A percentile compares a stretch with the other conserved stretches of the same genome.
These are phyloP conservation scores for Hirudo medicinalis DNA, from an alignment of 1,140 invertebrate genomes.

Conservation along the genomic window DNA sequence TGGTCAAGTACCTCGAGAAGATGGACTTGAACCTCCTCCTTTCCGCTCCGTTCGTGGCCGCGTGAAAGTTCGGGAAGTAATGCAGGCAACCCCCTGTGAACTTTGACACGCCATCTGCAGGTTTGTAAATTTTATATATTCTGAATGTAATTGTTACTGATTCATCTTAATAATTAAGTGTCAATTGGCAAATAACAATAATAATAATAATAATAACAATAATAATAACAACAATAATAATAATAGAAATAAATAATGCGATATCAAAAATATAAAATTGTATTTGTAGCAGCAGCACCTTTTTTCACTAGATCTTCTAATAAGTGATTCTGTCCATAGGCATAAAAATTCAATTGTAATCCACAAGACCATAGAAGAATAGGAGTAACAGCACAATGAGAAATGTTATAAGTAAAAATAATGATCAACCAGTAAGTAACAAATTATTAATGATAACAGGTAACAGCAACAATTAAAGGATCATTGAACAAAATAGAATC, in stretches of 20 bases:
- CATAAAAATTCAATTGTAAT: too few relatives aligned
- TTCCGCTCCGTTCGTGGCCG: conserved; percentile 52
- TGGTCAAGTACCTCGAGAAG: conserved; percentile 74
- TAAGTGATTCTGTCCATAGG: too few relatives aligned
- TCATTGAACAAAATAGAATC: neutral
- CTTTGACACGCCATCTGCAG: conserved; percentile 72
- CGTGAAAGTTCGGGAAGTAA: conserved; percentile 79
- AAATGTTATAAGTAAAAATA: neutral
- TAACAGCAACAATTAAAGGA: neutral
- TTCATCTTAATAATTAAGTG: too few relatives aligned
- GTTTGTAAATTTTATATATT: neutral
- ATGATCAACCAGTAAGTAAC: conserved; percentile 1
- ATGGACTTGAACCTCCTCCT: conserved; percentile 61
- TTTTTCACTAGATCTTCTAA: too few relatives aligned
- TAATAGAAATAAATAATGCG: neutral
- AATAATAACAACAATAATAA: too few relatives aligned
- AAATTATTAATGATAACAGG: too few relatives aligned
- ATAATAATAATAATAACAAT: too few relatives aligned
- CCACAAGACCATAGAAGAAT: too few relatives aligned
- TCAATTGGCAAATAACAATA: neutral
- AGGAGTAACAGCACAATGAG: conserved; percentile 3
- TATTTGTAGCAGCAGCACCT: neutral
- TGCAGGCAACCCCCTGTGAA: conserved; percentile 87
- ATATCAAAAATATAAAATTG: too few relatives aligned
- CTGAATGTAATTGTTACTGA: too few relatives aligned